phyloP scores from a whole-genome alignment of 2,888 invertebrate species.

The Melanostoma scalare region DNA sequence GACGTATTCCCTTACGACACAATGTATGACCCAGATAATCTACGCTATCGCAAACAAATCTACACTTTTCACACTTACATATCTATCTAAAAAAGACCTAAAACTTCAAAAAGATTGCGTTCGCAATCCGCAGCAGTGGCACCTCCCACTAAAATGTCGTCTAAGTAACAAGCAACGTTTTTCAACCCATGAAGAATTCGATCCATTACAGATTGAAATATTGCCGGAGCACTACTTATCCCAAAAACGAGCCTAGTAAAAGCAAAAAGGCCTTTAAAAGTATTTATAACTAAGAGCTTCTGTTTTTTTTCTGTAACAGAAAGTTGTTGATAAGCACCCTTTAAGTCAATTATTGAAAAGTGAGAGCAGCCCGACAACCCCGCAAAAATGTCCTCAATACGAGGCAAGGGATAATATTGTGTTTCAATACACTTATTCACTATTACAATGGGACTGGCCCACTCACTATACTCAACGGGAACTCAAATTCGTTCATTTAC shows the following conservation, averaged over 20 bases:
- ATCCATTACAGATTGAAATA: slow-evolving; percentile 52
- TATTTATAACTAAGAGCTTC: slow-evolving; percentile 12
- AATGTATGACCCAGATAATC: slow-evolving; percentile 26
- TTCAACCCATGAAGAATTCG: slow-evolving; percentile 46
- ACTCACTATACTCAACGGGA: slow-evolving; percentile 40
- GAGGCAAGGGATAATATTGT: slow-evolving; percentile 38
- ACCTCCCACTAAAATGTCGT: slow-evolving; percentile 44
- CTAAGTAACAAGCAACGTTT: slow-evolving; percentile 48
- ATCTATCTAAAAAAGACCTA: too few species aligned
- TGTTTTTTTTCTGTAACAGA: neutral
- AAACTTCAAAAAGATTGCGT: slow-evolving; percentile 8
- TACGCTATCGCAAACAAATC: slow-evolving; percentile 12
- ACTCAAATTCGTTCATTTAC: slow-evolving; percentile 50
- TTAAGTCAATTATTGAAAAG: slow-evolving; percentile 32
- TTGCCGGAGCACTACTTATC: slow-evolving; percentile 44
- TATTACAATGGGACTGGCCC: too few species aligned
- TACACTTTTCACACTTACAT: slow-evolving; percentile 42
- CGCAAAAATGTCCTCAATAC: slow-evolving; percentile 37
- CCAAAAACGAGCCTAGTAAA: slow-evolving; percentile 31
- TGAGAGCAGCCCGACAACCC: slow-evolving; percentile 16
- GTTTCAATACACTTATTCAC: slow-evolving; percentile 52
- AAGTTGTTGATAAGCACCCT: slow-evolving; percentile 29
- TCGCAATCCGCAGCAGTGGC: slow-evolving; percentile 18
- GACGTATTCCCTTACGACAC: neutral
- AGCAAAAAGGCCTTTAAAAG: slow-evolving; percentile 17